Base-by-base conservation (phyloP, 2,113 vertebrate species). In the Macroglossus sobrinus region DNA sequence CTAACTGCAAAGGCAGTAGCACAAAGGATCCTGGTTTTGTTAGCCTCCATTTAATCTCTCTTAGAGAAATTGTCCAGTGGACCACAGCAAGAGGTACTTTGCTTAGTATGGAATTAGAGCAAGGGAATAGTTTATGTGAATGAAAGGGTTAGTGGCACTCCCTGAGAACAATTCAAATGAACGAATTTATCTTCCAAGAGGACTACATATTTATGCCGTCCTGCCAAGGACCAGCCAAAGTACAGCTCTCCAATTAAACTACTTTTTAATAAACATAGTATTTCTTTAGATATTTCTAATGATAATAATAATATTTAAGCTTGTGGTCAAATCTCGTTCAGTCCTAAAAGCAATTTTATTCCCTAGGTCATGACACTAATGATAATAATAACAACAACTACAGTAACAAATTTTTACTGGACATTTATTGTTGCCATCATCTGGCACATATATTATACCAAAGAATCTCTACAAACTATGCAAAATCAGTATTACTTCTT, bases 401-500 rank as follows among this genome's bases (percentile, higher is more conserved):
- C 33, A 75, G 50, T 21, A 89, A 43, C 4, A 47, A 66, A 57
- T 93, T 33, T 64, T 96, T 47, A 69, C 13, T 76, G 33, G 7
- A 53, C 6, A 16, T 50, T 57, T 81, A 19, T 61, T 66, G 53
- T 45, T 90, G 33, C 50, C 66, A 22, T 74, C n/a, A 68, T 40
- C 7, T 80, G 50, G 3, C 55, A 38, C 24, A 26, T 24, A 7
- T 1, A 13, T 59, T 69, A 3, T 64, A 80, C 71, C 50, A 85
- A 57, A n/a, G 8, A 75, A 59, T 82, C 3, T 16, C 40, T 53
- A 71, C 16, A 66, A 38, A 93, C 14, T 76, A 26, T 74, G 59
- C 3, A 93, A 94, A 76, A 3, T 50, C 81, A 92, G 19, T 92
- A 21, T 69, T 63, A n/a, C 8, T 84, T 89, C 71, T 96, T 93